These are phyloP conservation scores for Phaenicophaeus curvirostris DNA, from an alignment of 2,797 vertebrate genomes.

Conservation along the genomic window DNA sequence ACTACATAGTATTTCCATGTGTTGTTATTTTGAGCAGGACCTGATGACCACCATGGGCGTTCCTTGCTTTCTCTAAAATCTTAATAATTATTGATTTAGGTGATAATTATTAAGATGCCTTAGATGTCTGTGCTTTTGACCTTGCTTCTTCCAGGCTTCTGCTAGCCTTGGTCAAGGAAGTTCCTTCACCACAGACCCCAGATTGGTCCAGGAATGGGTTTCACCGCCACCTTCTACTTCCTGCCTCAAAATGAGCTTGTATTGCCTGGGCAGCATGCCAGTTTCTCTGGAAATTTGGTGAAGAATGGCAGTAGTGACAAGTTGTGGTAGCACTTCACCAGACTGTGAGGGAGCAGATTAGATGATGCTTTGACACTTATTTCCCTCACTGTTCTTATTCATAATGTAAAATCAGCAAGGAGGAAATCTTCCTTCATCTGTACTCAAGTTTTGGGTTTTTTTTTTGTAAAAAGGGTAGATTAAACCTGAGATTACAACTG, in stretches of 20 bases:
- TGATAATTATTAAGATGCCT: too few species aligned
- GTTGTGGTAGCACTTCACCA: neutral
- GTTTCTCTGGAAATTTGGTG: neutral
- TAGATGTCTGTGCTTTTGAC: neutral
- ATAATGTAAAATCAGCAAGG: neutral
- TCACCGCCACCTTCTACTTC: neutral
- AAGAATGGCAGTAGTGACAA: neutral
- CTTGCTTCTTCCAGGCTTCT: neutral
- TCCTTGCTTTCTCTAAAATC: neutral
- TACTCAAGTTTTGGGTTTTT: neutral
- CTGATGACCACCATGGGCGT: neutral
- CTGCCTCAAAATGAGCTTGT: neutral
- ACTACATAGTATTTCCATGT: neutral
- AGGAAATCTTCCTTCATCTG: neutral
- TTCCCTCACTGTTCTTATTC: fast-evolving
- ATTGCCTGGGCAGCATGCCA: neutral
- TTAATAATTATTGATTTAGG: neutral
- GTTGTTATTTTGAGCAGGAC: neutral
- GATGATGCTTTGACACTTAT: neutral
- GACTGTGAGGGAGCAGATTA: neutral
- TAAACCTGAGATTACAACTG: neutral
- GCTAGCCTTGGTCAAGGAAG: neutral
- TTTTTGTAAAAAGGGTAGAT: neutral
- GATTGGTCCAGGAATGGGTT: neutral
- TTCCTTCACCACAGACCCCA: neutral